phyloP scores from a whole-genome alignment of 2,888 invertebrate species.

The Ornithoptera priamus region DNA sequence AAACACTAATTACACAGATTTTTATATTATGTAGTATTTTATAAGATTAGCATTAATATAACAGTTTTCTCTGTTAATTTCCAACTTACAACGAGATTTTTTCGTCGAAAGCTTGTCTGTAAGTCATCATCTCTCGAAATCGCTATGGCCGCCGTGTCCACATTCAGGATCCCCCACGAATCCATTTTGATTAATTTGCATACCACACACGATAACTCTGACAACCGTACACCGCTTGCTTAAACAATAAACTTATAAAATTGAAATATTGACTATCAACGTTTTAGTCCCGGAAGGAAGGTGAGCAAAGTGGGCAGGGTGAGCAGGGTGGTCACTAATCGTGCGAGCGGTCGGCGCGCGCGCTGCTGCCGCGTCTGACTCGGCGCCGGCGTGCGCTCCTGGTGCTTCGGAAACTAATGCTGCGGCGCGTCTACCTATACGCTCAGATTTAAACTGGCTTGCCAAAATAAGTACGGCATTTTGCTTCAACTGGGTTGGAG shows the following conservation, averaged over 20 bases:
- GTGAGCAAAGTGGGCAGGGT: too few species aligned
- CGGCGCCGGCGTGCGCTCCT: constrained; percentile 26
- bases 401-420: constrained; percentile 32
- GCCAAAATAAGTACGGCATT: constrained; percentile 80
- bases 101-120: constrained; percentile 75
- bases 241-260: constrained; percentile 12
- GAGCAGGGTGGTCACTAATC: too few species aligned
- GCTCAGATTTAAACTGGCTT: constrained; percentile 72
- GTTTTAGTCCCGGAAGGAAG: constrained; percentile 8
- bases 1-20: too few species aligned
- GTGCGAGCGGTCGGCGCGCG: neutral
- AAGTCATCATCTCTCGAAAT: constrained; percentile 86
- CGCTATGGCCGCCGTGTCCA: constrained; percentile 82
- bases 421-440: constrained; percentile 29
- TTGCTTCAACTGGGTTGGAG: constrained; percentile 74
- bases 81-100: constrained; percentile 59
- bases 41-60: too few species aligned
- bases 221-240: constrained; percentile 6
- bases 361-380: constrained; percentile 20
- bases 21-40: too few species aligned
- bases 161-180: constrained; percentile 86
- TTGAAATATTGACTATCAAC: constrained; percentile 5
- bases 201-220: constrained; percentile 33
- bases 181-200: constrained; percentile 75
- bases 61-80: too few species aligned